Percentiles rank a stretch among this genome's conserved stretches.
phyloP scores from a whole-genome alignment of 2,888 invertebrate genomes.

The Ametastegia equiseti region DNA sequence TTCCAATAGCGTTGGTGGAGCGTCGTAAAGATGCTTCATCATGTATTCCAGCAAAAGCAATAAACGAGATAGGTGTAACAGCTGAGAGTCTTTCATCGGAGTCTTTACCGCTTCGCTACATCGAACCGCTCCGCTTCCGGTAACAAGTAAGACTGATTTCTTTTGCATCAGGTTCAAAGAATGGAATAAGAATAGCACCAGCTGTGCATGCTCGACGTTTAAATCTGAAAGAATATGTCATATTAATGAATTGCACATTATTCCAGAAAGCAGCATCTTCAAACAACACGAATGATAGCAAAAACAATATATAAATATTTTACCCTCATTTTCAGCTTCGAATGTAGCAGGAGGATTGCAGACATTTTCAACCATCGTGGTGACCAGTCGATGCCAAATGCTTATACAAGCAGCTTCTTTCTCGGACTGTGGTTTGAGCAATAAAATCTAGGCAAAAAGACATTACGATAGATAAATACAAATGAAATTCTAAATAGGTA shows the following conservation, averaged over 20 bases:
- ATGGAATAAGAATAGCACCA: slow-evolving; percentile 95
- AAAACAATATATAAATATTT: slow-evolving; percentile 14
- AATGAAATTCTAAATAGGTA: too few species aligned
- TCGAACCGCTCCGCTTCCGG: slow-evolving; percentile 86
- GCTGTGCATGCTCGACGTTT: slow-evolving; percentile 97
- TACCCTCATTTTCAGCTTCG: slow-evolving; percentile 87
- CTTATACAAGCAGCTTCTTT: slow-evolving; percentile 93
- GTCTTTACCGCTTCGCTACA: slow-evolving; percentile 82
- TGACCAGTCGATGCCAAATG: slow-evolving; percentile 94
- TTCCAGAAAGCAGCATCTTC: background rate
- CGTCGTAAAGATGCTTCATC: slow-evolving; percentile 96
- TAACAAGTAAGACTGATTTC: slow-evolving; percentile 92
- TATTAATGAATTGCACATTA: background rate
- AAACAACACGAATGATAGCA: background rate
- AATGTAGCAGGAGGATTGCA: slow-evolving; percentile 81
- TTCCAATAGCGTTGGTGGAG: slow-evolving; percentile 90
- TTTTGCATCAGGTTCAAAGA: slow-evolving; percentile 97
- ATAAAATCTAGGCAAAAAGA: slow-evolving; percentile 79
- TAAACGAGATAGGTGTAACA: slow-evolving; percentile 89
- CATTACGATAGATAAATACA: slow-evolving; percentile 46
- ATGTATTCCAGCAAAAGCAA: slow-evolving; percentile 94
- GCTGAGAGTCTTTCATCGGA: slow-evolving; percentile 82
- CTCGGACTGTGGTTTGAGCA: slow-evolving; percentile 89
- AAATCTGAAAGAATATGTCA: slow-evolving; percentile 82
- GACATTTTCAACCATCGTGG: slow-evolving; percentile 92